Evolutionary conservation across 2,113 vertebrate species (phyloP).

Genomic region (Gopherus evgoodei): DNA sequence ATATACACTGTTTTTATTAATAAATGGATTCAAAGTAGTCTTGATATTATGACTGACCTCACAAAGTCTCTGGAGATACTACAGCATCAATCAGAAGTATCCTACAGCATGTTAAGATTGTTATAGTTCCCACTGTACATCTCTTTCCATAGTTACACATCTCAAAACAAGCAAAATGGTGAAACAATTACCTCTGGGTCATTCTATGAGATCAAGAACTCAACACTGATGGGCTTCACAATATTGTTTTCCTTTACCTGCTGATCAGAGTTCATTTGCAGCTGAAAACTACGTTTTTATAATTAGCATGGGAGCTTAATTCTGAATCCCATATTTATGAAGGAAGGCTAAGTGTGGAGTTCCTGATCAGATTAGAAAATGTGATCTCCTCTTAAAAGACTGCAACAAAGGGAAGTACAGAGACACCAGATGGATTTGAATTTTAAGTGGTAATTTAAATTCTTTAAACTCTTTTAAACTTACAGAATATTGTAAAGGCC

Average conservation of each 20-base stretch:
- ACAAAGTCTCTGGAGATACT: not conserved
- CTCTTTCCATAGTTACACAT: not conserved
- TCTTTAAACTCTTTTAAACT: not conserved
- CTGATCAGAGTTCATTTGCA: not conserved
- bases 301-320: not conserved
- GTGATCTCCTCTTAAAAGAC: not conserved
- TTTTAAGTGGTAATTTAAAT: not conserved
- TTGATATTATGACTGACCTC: not conserved
- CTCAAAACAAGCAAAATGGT: not conserved
- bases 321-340: not conserved
- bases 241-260: accelerated
- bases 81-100: not conserved
- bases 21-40: not conserved
- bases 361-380: not conserved
- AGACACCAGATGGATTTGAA: not conserved
- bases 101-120: not conserved
- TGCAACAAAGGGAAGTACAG: not conserved
- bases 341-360: not conserved
- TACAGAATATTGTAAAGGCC: not conserved
- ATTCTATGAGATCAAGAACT: not conserved
- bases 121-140: constrained; percentile 7
- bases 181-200: not conserved
- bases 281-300: not conserved
- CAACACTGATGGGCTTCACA: not conserved
- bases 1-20: not conserved